Conservation (phyloP, 2,888 invertebrate genomes). For the Drosophila aldrichi region DNA sequence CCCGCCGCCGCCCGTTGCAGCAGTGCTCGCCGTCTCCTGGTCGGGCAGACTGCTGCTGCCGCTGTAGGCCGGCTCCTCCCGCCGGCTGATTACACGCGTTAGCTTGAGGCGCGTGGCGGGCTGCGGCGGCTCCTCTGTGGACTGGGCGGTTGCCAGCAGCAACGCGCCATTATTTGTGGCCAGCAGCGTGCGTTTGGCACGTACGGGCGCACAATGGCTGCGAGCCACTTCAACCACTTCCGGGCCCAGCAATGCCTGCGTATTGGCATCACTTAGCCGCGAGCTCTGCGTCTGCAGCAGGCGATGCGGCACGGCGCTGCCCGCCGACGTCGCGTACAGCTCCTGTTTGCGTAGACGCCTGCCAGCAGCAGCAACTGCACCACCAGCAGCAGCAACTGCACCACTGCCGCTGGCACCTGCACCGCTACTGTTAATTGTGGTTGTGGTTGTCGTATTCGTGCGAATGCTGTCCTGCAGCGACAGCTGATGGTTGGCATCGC, state of each 20-base stretch:
- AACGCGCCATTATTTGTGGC: constrained; percentile 67
- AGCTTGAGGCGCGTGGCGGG: constrained; percentile 70
- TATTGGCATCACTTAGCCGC: constrained; percentile 77
- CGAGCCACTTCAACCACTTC: constrained; percentile 57
- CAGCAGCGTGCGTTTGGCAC: constrained; percentile 72
- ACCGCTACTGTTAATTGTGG: constrained; percentile 63
- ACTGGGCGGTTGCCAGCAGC: constrained; percentile 46
- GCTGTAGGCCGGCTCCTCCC: constrained; percentile 61
- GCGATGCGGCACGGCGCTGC: constrained; percentile 66
- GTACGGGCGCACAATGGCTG: constrained; percentile 14
- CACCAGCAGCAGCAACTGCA: not conserved
- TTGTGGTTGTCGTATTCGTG: constrained; percentile 82
- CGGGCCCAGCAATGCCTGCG: constrained; percentile 68
- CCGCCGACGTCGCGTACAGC: constrained; percentile 62
- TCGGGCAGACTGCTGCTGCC: constrained; percentile 69
- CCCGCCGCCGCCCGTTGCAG: not conserved
- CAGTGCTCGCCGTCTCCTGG: constrained; percentile 38
- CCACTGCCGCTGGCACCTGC: constrained; percentile 35
- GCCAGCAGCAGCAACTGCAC: not conserved
- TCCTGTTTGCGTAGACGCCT: constrained; percentile 73
- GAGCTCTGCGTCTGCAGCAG: constrained; percentile 80
- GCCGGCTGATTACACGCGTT: constrained; percentile 78
- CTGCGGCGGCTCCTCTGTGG: constrained; percentile 41
- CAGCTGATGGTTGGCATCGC: constrained; percentile 84
- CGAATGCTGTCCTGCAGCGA: constrained; percentile 84